phyloP scores from a whole-genome alignment of 2,113 vertebrate species.

The Pyrgilauda ruficollis region DNA sequence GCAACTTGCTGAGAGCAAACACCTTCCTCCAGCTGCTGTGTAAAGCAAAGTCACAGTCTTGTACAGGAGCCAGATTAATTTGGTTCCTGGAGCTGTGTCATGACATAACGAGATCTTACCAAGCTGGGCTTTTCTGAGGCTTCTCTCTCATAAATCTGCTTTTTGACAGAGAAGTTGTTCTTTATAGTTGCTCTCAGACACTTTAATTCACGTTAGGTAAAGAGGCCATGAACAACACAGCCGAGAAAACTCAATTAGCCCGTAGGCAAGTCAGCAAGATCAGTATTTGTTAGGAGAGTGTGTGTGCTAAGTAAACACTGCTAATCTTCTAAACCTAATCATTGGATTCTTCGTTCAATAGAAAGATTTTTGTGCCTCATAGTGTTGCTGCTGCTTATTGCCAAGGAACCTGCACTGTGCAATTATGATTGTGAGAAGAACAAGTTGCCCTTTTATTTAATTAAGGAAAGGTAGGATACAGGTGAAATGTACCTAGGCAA shows the following conservation, averaged over 20 bases:
- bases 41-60: background rate
- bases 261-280: background rate
- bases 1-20: background rate
- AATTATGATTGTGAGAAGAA: background rate
- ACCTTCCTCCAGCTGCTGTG: background rate
- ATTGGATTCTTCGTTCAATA: background rate
- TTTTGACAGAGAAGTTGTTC: background rate
- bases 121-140: background rate
- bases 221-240: background rate
- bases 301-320: background rate
- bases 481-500: slow-evolving; percentile 60
- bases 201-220: background rate
- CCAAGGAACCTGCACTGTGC: background rate
- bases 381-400: background rate
- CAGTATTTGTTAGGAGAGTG: background rate
- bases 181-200: background rate
- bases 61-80: background rate
- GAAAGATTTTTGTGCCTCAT: background rate
- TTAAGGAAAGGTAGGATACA: background rate
- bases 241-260: background rate
- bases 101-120: background rate
- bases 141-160: background rate
- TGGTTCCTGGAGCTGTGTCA: background rate
- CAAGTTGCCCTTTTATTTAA: background rate
- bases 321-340: background rate